These are phyloP conservation scores for Erebia palarica DNA, from an alignment of 2,888 invertebrate species.

Conservation along the genomic window DNA sequence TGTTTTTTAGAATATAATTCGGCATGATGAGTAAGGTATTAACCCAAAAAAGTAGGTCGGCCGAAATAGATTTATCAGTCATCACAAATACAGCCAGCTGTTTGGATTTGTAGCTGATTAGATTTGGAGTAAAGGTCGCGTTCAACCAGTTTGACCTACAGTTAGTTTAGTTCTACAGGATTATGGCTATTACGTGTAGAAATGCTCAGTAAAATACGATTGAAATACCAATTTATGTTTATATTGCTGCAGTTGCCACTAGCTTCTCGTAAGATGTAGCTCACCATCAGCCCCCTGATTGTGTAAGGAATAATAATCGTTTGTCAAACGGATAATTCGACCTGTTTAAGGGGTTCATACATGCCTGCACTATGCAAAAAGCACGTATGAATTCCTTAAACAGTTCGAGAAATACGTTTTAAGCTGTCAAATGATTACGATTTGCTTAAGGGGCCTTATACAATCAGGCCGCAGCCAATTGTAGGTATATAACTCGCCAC, in stretches of 20 bases:
- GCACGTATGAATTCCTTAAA: too few species aligned
- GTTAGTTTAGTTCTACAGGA: conserved; percentile 4
- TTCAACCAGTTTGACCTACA: conserved; percentile 14
- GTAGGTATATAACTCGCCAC: too few species aligned
- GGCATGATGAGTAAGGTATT: neutral
- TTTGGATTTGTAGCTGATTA: conserved; percentile 16
- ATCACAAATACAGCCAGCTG: neutral
- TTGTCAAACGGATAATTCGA: too few species aligned
- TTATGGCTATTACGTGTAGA: conserved; percentile 5
- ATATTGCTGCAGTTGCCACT: neutral
- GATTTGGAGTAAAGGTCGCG: conserved; percentile 13
- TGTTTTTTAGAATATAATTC: neutral
- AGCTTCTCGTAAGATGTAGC: neutral
- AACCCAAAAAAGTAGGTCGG: neutral
- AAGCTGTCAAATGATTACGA: too few species aligned
- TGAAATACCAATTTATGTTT: neutral
- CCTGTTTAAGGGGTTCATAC: too few species aligned
- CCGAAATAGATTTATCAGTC: too few species aligned
- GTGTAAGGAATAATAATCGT: too few species aligned
- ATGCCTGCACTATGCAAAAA: too few species aligned
- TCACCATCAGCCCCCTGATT: neutral
- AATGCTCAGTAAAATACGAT: neutral
- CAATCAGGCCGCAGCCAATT: too few species aligned
- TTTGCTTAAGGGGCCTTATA: too few species aligned
- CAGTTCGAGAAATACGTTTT: too few species aligned